phyloP scores from a whole-genome alignment of 1,140 invertebrate species.

The Cydia fagiglandana region DNA sequence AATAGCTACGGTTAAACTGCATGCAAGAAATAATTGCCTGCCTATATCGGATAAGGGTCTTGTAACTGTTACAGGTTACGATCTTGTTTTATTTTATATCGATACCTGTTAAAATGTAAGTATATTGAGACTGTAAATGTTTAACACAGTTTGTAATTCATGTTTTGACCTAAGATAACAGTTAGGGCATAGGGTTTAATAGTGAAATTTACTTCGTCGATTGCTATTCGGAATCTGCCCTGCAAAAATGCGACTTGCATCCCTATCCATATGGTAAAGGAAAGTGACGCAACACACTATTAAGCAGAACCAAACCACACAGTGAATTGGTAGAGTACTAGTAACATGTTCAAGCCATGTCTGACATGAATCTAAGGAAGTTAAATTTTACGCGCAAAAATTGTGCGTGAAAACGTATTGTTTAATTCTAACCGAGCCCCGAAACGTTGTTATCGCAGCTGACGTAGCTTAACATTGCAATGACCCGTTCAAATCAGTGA shows the following conservation, averaged over 20 bases:
- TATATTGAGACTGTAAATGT: neutral
- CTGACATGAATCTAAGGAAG: no score
- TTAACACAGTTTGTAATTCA: neutral
- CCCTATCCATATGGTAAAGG: no score
- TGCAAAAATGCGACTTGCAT: no score
- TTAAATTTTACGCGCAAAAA: no score
- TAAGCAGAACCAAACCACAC: no score
- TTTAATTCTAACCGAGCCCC: neutral
- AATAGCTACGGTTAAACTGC: neutral
- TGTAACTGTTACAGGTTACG: constrained; percentile 12
- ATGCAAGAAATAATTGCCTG: constrained; percentile 26
- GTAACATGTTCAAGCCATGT: no score
- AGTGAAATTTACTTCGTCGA: no score
- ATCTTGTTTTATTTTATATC: constrained; percentile 7
- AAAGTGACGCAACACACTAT: no score
- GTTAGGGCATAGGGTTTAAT: neutral
- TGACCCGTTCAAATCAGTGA: constrained; percentile 7
- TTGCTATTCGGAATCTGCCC: no score
- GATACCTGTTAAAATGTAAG: neutral
- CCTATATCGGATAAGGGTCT: constrained; percentile 4
- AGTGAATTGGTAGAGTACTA: no score
- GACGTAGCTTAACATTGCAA: constrained; percentile 2
- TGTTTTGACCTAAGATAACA: neutral
- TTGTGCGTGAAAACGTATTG: neutral
- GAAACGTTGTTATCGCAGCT: neutral